Evolutionary conservation across 2,888 invertebrate species (phyloP).

Genomic region (Gerris lacustris): DNA sequence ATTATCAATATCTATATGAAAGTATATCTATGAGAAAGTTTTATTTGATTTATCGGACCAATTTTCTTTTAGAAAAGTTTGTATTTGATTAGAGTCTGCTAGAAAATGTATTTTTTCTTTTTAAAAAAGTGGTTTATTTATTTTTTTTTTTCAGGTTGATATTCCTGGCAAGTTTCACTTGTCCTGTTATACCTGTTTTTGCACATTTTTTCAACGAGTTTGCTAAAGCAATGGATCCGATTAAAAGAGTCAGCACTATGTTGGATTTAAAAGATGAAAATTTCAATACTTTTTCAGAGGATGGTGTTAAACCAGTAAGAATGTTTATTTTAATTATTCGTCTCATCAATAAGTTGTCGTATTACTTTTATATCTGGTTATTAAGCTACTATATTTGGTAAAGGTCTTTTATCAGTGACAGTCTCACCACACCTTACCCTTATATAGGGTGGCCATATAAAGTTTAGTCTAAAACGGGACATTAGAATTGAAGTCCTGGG

Average conservation of each 20-base stretch:
- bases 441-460: too few species aligned
- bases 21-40: too few species aligned
- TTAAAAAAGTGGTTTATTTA: background rate
- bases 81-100: background rate
- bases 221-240: slow-evolving; percentile 1
- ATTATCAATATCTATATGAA: too few species aligned
- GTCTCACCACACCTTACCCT: too few species aligned
- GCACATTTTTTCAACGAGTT: slow-evolving; percentile 9
- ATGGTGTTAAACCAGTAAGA: background rate
- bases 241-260: slow-evolving; percentile 5
- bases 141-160: slow-evolving; percentile 1
- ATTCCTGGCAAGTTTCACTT: background rate
- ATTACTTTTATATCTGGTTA: too few species aligned
- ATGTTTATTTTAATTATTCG: too few species aligned
- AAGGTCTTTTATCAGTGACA: too few species aligned
- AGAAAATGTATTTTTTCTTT: background rate
- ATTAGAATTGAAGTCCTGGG: too few species aligned
- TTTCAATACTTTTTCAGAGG: slow-evolving; percentile 6
- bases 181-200: background rate
- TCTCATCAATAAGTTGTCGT: too few species aligned
- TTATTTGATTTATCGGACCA: background rate
- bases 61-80: background rate
- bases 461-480: too few species aligned
- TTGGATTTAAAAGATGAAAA: background rate
- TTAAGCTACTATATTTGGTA: too few species aligned